phyloP scores from a whole-genome alignment of 2,113 vertebrate genomes.

The Hylia prasina region DNA sequence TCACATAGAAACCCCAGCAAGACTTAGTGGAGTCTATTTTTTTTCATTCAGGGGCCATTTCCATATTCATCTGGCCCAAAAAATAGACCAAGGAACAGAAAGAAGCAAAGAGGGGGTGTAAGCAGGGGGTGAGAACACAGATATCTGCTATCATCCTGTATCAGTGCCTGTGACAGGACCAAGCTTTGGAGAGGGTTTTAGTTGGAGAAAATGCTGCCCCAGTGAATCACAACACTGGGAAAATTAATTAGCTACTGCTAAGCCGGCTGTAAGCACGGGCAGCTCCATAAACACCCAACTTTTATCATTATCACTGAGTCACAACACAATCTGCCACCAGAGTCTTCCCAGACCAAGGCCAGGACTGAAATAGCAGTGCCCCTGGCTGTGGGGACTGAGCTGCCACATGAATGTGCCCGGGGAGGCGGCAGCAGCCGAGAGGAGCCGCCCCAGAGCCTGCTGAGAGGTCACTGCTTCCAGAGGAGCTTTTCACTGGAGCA shows the following conservation, averaged over 20 bases:
- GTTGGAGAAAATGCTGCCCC: not conserved
- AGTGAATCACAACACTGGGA: not conserved
- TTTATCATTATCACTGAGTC: not conserved
- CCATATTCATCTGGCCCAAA: not conserved
- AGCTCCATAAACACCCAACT: not conserved
- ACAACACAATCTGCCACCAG: not conserved
- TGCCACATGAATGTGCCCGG: not conserved
- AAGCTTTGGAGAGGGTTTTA: not conserved
- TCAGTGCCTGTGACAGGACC: not conserved
- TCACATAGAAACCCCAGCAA: not conserved
- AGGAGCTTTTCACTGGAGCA: not conserved
- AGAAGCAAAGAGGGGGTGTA: not conserved
- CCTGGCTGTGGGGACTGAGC: not conserved
- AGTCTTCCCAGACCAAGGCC: not conserved
- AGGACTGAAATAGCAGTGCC: not conserved
- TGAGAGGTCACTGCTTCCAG: not conserved
- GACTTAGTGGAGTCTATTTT: not conserved
- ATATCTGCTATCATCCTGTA: not conserved
- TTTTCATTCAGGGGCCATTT: not conserved
- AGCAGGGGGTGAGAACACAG: accelerated
- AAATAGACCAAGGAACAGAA: not conserved
- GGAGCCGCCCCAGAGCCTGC: not conserved
- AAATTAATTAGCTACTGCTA: not conserved
- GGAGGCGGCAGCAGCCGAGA: not conserved
- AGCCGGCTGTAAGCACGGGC: not conserved